Evolutionary conservation across 2,797 vertebrate genomes (phyloP).

Genomic region (Craterocephalus amniculus): DNA sequence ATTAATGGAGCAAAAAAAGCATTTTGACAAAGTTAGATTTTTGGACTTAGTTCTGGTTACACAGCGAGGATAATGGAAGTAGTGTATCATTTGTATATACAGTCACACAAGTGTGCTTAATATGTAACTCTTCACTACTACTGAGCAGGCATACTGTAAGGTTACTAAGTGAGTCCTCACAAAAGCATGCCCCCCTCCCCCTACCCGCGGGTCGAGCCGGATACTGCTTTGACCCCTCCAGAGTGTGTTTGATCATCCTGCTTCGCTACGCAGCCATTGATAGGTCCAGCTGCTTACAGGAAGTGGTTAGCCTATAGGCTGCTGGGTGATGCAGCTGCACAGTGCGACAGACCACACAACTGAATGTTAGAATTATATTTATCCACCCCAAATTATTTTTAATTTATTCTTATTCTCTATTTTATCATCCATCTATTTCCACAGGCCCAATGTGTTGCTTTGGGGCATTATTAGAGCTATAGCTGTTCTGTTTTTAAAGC

Average conservation of each 20-base stretch:
- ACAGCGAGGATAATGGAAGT: not conserved
- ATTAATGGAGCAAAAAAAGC: not conserved
- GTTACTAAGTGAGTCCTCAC: slow-evolving; percentile 26
- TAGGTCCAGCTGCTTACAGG: slow-evolving; percentile 60
- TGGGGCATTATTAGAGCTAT: not conserved
- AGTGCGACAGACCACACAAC: slow-evolving; percentile 9
- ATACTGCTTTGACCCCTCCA: slow-evolving; percentile 62
- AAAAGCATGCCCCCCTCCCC: slow-evolving; percentile 1
- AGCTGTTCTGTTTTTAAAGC: not conserved
- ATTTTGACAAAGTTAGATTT: not conserved
- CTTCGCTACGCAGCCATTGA: slow-evolving; percentile 48
- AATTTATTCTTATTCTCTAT: no score
- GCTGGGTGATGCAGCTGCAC: slow-evolving; percentile 45
- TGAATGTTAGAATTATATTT: slow-evolving; percentile 12
- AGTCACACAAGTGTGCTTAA: slow-evolving; percentile 1
- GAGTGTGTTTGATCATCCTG: slow-evolving; percentile 56
- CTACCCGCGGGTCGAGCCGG: slow-evolving; percentile 27
- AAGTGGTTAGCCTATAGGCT: slow-evolving; percentile 55
- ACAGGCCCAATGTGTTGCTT: not conserved
- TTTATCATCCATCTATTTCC: not conserved
- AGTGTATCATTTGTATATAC: slow-evolving; percentile 3
- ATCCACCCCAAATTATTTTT: not conserved
- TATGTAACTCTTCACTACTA: not conserved
- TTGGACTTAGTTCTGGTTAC: not conserved
- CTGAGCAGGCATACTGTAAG: slow-evolving; percentile 26